These are phyloP conservation scores for Isotomurus palustris DNA, from an alignment of 2,888 invertebrate species.

Conservation along the genomic window DNA sequence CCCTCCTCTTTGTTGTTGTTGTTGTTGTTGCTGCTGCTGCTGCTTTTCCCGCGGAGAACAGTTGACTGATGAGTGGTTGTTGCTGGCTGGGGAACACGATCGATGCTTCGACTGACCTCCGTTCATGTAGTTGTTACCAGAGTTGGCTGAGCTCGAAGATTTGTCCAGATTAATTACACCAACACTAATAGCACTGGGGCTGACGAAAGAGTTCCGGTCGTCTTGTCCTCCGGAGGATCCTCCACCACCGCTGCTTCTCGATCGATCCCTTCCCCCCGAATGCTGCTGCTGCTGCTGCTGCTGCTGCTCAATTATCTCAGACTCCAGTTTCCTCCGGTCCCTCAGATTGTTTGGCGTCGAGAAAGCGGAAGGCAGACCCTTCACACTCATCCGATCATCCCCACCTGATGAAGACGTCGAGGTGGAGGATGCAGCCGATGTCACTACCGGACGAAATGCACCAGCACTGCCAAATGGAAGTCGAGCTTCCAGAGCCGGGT, in stretches of 20 bases:
- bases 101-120: constrained; percentile 38
- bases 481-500: constrained; percentile 61
- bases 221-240: constrained; percentile 17
- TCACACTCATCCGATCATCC: constrained; percentile 34
- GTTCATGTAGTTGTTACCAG: constrained; percentile 26
- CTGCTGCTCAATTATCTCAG: constrained; percentile 37
- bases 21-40: constrained; percentile 16
- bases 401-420: constrained; percentile 30
- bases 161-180: constrained; percentile 39
- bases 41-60: constrained; percentile 31
- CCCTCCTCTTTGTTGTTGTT: neutral
- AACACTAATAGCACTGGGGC: constrained; percentile 20
- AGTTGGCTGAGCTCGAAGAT: constrained; percentile 19
- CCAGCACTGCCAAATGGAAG: constrained; percentile 57
- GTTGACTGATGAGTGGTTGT: too few relatives aligned
- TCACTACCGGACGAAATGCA: constrained; percentile 59
- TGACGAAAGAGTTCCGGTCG: constrained; percentile 19
- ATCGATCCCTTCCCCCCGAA: constrained; percentile 21
- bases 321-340: constrained; percentile 36
- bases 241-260: constrained; percentile 18
- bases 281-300: constrained; percentile 33
- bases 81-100: constrained; percentile 31
- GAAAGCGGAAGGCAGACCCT: constrained; percentile 43
- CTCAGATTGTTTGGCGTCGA: constrained; percentile 38
- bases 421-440: constrained; percentile 58